These are phyloP conservation scores for Halocynthia roretzi DNA, from an alignment of 23 tunicate species.

Conservation along the genomic window DNA sequence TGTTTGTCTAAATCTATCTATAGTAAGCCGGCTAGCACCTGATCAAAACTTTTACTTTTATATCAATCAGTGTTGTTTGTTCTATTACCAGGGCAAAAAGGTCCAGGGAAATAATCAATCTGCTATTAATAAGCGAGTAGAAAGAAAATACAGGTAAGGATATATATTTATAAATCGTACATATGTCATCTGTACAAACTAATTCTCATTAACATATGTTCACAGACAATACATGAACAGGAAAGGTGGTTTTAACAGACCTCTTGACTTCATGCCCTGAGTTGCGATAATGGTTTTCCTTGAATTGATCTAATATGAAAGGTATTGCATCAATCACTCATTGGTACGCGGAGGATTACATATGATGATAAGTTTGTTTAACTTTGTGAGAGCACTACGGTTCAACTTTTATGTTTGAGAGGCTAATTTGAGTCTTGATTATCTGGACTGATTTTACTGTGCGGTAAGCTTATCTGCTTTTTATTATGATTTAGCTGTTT, in stretches of 20 bases:
- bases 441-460: too few species aligned
- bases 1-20: too few species aligned
- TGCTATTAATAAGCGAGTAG: constrained; percentile 78
- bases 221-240: constrained; percentile 90
- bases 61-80: not conserved
- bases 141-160: constrained; percentile 76
- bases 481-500: too few species aligned
- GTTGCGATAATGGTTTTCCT: not conserved
- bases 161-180: not conserved
- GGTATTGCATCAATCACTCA: too few species aligned
- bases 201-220: not conserved
- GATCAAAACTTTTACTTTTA: not conserved
- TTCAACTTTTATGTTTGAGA: too few species aligned
- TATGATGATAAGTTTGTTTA: too few species aligned
- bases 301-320: not conserved
- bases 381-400: too few species aligned
- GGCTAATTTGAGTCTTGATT: too few species aligned
- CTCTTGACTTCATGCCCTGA: constrained; percentile 84
- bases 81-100: constrained; percentile 57
- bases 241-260: constrained; percentile 88
- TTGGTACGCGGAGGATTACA: too few species aligned
- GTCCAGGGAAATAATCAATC: constrained; percentile 61
- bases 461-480: too few species aligned
- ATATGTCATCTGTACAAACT: not conserved
- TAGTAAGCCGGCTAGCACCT: too few species aligned